Evolutionary conservation across 2,888 invertebrate genomes (phyloP).

Genomic region (Urechis unicinctus): DNA sequence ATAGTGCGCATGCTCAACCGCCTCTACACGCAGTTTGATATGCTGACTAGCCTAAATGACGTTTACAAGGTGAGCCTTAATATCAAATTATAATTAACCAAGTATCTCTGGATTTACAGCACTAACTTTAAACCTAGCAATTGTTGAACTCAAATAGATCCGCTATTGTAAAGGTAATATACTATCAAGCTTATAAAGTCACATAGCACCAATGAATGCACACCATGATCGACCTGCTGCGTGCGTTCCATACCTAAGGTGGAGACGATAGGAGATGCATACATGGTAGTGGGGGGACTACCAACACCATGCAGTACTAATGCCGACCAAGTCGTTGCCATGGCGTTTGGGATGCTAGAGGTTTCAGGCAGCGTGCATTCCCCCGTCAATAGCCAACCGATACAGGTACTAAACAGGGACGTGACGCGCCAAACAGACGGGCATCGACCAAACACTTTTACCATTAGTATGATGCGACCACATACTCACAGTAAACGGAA

Average conservation of each 20-base stretch:
- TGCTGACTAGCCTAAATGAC: slow-evolving; percentile 15
- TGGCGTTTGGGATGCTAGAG: slow-evolving; percentile 22
- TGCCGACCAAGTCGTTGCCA: slow-evolving; percentile 19
- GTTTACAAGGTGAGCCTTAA: slow-evolving; percentile 17
- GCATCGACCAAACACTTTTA: no score
- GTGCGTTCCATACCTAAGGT: slow-evolving; percentile 8
- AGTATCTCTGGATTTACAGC: not conserved
- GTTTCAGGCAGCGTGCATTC: slow-evolving; percentile 12
- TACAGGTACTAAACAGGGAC: slow-evolving; percentile 18
- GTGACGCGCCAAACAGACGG: no score
- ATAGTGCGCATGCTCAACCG: slow-evolving; percentile 29
- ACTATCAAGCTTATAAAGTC: no score
- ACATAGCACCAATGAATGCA: no score
- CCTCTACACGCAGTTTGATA: slow-evolving; percentile 22
- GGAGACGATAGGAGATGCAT: slow-evolving; percentile 22
- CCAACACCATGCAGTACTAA: slow-evolving; percentile 12
- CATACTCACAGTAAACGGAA: no score
- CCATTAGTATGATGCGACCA: no score
- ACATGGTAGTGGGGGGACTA: slow-evolving; percentile 20
- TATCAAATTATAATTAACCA: not conserved
- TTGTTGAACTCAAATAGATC: not conserved
- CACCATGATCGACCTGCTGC: no score
- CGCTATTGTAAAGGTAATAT: not conserved
- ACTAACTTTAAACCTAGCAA: no score
- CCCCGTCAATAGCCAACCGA: slow-evolving; percentile 14